A percentile compares a stretch with the other conserved stretches of the same genome.
Evolutionary conservation across 2,888 invertebrate genomes (phyloP).

Genomic region (Macrosoma leucophasiata): DNA sequence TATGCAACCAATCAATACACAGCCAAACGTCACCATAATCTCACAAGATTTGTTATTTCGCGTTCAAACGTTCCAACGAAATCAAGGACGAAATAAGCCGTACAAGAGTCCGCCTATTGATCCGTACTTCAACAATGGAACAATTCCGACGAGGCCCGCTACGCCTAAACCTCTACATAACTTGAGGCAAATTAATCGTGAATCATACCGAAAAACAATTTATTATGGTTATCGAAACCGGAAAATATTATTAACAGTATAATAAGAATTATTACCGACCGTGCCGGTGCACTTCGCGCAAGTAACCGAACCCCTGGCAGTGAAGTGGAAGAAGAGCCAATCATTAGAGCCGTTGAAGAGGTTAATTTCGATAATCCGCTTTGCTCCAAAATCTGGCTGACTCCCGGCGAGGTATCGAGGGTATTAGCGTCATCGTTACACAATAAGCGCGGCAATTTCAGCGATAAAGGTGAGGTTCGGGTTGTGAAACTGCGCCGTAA

Average conservation of each 20-base stretch:
- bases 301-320: conserved; percentile 41
- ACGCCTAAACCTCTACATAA: conserved; percentile 15
- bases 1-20: no score
- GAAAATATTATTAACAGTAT: no score
- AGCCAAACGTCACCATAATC: background rate
- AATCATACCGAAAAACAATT: conserved; percentile 14
- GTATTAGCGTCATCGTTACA: conserved; percentile 11
- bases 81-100: conserved; percentile 15
- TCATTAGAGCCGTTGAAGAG: conserved; percentile 59
- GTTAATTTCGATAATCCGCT: conserved; percentile 70
- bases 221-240: conserved; percentile 10
- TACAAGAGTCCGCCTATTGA: conserved; percentile 24
- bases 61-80: background rate
- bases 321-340: conserved; percentile 49
- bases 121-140: conserved; percentile 24
- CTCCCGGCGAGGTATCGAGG: conserved; percentile 13
- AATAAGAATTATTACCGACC: conserved; percentile 26
- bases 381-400: conserved; percentile 37
- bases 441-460: no score
- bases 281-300: conserved; percentile 12
- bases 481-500: conserved; percentile 11
- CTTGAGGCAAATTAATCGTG: conserved; percentile 7
- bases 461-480: no score
- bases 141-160: conserved; percentile 20
- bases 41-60: background rate